These are phyloP conservation scores for Charanyca ferruginea DNA, from an alignment of 2,888 invertebrate genomes.

Conservation along the genomic window DNA sequence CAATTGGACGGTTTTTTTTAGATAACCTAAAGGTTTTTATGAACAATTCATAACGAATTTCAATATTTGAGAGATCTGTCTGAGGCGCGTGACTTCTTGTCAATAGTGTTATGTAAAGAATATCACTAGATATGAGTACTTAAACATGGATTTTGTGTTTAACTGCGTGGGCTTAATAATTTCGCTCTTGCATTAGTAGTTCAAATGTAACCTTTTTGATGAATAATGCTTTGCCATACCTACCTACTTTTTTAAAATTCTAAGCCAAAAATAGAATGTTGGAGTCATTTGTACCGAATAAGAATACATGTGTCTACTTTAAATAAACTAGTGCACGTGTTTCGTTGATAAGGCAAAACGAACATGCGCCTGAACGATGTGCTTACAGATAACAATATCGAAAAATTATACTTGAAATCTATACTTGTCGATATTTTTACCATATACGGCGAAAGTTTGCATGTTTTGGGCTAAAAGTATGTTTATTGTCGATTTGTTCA, in stretches of 20 bases:
- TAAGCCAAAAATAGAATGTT: slow-evolving; percentile 37
- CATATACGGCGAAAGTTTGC: not conserved
- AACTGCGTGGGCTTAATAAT: not conserved
- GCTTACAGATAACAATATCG: slow-evolving; percentile 29
- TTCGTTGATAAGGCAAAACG: slow-evolving; percentile 36
- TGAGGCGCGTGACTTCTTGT: slow-evolving; percentile 1
- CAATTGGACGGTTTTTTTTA: not conserved
- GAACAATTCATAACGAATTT: slow-evolving; percentile 9
- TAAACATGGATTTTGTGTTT: slow-evolving; percentile 7
- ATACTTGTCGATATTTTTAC: not conserved
- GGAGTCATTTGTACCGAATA: slow-evolving; percentile 29
- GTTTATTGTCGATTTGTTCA: not conserved
- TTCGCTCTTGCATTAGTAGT: not conserved
- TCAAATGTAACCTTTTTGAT: not conserved
- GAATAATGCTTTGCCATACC: not conserved
- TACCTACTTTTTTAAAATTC: not conserved
- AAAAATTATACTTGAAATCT: slow-evolving; percentile 16
- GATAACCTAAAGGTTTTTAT: not conserved
- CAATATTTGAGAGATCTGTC: not conserved
- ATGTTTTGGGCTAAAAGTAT: not conserved
- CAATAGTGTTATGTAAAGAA: slow-evolving; percentile 2
- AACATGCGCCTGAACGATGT: slow-evolving; percentile 28
- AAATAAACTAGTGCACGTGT: slow-evolving; percentile 54
- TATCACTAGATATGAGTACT: not conserved
- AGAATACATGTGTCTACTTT: slow-evolving; percentile 34